Percentiles rank a stretch among this genome's conserved stretches.
Evolutionary conservation across 2,888 invertebrate species (phyloP).

Genomic region (Falcaria lacertinaria): DNA sequence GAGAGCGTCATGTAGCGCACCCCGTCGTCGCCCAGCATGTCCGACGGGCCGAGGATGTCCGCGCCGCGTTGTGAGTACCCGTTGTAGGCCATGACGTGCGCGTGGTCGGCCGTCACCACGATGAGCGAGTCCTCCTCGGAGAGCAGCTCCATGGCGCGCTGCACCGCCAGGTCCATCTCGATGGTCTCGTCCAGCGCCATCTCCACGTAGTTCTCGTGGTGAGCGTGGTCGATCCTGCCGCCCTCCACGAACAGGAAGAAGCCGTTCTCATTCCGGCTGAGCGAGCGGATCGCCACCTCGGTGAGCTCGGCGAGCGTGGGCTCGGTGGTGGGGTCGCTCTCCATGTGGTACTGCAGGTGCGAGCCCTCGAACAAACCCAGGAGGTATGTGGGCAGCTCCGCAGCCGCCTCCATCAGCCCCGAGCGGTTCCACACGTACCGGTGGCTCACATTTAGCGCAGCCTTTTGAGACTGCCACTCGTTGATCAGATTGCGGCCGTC

Average conservation of each 20-base stretch:
- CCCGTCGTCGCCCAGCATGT: conserved; percentile 49
- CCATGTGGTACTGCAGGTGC: conserved; percentile 84
- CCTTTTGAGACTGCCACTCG: conserved; percentile 80
- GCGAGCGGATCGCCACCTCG: conserved; percentile 82
- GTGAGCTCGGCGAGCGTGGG: conserved; percentile 79
- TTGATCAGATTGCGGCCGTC: conserved; percentile 84
- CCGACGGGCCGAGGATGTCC: conserved; percentile 40
- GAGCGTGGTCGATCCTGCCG: conserved; percentile 82
- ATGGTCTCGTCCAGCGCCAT: conserved; percentile 84
- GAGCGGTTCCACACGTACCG: conserved; percentile 81
- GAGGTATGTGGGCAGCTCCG: conserved; percentile 78
- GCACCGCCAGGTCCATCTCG: conserved; percentile 80
- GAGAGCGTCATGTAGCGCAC: conserved; percentile 78
- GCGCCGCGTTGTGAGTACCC: conserved; percentile 82
- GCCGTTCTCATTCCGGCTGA: conserved; percentile 82
- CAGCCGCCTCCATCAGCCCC: conserved; percentile 61
- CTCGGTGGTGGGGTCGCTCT: conserved; percentile 57
- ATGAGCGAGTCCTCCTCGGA: conserved; percentile 81
- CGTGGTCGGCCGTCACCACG: conserved; percentile 87
- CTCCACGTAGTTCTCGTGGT: conserved; percentile 78
- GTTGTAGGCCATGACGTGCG: conserved; percentile 83
- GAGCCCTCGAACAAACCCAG: conserved; percentile 73
- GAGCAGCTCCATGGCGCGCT: conserved; percentile 61
- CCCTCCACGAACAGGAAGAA: conserved; percentile 87
- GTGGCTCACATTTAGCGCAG: conserved; percentile 42